phyloP scores from a whole-genome alignment of 2,888 invertebrate genomes.

The Rotaria socialis region DNA sequence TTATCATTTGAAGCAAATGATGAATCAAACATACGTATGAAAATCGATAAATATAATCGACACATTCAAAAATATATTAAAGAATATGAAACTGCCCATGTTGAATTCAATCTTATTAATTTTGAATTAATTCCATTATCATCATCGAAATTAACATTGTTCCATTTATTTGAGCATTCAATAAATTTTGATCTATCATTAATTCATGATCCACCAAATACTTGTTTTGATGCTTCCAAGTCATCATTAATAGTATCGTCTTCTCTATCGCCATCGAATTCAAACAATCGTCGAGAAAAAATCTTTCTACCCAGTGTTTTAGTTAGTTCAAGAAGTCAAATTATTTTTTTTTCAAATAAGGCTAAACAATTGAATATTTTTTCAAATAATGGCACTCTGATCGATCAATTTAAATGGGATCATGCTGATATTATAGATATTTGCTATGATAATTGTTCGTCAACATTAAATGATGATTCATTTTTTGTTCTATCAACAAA shows the following conservation, averaged over 20 bases:
- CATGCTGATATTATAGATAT: background rate
- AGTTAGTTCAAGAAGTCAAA: background rate
- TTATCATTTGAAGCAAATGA: background rate
- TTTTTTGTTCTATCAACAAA: background rate
- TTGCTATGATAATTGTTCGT: background rate
- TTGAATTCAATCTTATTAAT: background rate
- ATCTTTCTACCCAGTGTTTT: background rate
- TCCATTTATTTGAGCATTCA: slow-evolving; percentile 12
- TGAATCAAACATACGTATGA: background rate
- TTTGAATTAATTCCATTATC: background rate
- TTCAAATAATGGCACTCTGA: background rate
- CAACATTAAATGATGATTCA: background rate
- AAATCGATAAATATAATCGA: background rate
- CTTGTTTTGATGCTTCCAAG: background rate
- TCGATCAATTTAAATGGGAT: background rate
- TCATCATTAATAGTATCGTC: background rate
- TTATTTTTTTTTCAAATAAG: background rate
- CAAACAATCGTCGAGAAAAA: background rate
- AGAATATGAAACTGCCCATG: background rate
- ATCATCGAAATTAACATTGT: background rate
- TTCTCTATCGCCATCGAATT: background rate
- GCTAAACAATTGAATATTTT: background rate
- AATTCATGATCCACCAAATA: background rate
- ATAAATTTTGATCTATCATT: background rate
- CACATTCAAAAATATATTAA: background rate